These are phyloP conservation scores for Threskiornis aethiopicus DNA, from an alignment of 2,797 vertebrate species.

Conservation along the genomic window DNA sequence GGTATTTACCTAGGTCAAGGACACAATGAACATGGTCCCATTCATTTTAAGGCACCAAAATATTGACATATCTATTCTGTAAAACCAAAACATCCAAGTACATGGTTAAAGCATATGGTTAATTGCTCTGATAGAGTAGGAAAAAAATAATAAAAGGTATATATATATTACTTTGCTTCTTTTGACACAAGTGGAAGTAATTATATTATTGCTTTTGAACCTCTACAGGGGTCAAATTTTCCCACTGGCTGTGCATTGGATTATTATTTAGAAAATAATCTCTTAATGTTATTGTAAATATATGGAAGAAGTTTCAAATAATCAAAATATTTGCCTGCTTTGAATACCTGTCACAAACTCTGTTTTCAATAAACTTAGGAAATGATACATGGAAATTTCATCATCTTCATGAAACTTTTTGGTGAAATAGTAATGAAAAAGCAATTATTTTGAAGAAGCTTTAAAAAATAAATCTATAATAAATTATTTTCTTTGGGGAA, in stretches of 20 bases:
- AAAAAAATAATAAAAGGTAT: not conserved
- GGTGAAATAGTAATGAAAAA: not conserved
- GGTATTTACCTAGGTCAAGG: not conserved
- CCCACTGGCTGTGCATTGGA: not conserved
- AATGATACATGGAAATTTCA: not conserved
- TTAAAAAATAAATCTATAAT: conserved; percentile 20
- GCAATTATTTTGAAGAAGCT: not conserved
- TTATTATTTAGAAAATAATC: conserved; percentile 29
- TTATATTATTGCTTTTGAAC: conserved; percentile 1
- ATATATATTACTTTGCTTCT: not conserved
- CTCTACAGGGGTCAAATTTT: conserved; percentile 15
- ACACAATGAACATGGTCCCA: not conserved
- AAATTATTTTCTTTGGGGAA: conserved; percentile 18
- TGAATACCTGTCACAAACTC: not conserved
- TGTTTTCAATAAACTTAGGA: not conserved
- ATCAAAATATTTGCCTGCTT: conserved; percentile 3
- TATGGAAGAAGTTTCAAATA: conserved; percentile 11
- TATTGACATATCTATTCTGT: not conserved
- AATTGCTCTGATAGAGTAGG: not conserved
- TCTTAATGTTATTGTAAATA: not conserved
- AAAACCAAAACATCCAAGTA: not conserved
- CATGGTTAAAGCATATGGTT: not conserved
- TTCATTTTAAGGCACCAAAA: not conserved
- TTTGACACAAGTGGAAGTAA: conserved; percentile 22
- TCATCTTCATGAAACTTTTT: not conserved